Conservation (phyloP, 1,140 invertebrate species). For the Trigoniulus corallinus region DNA sequence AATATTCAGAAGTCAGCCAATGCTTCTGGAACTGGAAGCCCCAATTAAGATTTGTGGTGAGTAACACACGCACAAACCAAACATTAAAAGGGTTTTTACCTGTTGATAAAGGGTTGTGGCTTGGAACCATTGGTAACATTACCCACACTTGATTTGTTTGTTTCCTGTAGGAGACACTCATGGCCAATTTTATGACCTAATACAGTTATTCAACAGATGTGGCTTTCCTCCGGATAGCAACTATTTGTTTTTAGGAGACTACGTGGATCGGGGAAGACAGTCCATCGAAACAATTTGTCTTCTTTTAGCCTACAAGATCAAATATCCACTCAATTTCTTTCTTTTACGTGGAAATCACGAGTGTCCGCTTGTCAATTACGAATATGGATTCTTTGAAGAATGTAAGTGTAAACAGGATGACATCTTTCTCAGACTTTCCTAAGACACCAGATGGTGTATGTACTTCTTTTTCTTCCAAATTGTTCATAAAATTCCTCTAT, state of each 20-base stretch:
- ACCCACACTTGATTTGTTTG: too few species aligned
- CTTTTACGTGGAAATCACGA: conserved; percentile 43
- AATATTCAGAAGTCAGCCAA: conserved; percentile 39
- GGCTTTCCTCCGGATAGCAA: conserved; percentile 30
- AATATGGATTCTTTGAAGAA: too few species aligned
- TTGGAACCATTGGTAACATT: too few species aligned
- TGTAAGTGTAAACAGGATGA: too few species aligned
- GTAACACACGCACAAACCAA: too few species aligned
- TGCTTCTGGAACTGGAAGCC: conserved; percentile 37
- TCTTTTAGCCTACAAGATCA: conserved; percentile 43
- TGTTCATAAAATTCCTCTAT: too few species aligned
- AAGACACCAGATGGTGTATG: too few species aligned
- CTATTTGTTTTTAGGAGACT: conserved; percentile 31
- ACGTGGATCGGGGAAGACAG: conserved; percentile 33
- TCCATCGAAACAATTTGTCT: conserved; percentile 43
- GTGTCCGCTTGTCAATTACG: conserved; percentile 65
- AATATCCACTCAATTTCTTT: conserved; percentile 47
- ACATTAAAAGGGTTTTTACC: too few species aligned
- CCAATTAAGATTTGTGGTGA: conserved; percentile 39
- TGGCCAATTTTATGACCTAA: conserved; percentile 38
- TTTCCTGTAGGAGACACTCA: too few species aligned
- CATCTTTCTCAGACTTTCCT: too few species aligned
- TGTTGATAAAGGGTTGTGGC: too few species aligned
- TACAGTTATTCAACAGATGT: conserved; percentile 30
- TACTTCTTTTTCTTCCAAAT: too few species aligned